phyloP scores from a whole-genome alignment of 2,797 vertebrate species.

The Meriones psammophilus region DNA sequence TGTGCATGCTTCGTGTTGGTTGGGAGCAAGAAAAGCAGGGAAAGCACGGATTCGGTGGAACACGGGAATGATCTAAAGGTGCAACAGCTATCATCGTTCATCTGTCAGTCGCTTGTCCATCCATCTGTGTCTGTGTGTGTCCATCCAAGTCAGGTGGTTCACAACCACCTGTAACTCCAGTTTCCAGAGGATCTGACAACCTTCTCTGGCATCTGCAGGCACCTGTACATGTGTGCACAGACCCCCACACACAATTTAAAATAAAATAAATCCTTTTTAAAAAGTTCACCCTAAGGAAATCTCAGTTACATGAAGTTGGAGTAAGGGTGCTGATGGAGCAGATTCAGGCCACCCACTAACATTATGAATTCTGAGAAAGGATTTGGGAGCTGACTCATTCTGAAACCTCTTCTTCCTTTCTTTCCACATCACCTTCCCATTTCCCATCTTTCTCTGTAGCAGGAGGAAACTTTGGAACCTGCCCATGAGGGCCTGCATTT shows the following conservation, averaged over 20 bases:
- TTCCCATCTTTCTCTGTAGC: not conserved
- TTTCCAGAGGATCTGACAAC: not conserved
- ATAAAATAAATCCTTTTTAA: not conserved
- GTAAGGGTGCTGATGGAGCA: not conserved
- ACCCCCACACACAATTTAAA: not conserved
- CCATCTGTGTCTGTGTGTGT: not conserved
- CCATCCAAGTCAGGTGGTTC: not conserved
- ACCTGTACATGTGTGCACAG: not conserved
- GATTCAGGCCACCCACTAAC: not conserved
- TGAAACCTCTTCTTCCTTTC: not conserved
- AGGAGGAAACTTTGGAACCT: slow-evolving; percentile 2
- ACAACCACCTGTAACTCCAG: not conserved
- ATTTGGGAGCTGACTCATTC: not conserved
- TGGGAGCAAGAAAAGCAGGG: not conserved
- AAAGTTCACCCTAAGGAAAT: not conserved
- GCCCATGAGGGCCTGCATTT: not conserved
- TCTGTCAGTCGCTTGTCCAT: not conserved
- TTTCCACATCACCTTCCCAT: not conserved
- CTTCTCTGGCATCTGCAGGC: not conserved
- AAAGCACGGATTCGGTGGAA: not conserved
- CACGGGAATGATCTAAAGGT: not conserved
- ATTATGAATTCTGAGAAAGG: not conserved
- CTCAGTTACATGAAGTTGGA: not conserved
- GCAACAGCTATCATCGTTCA: fast-evolving
- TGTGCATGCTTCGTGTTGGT: not conserved